Percentiles rank a stretch among this genome's conserved stretches.
phyloP scores from a whole-genome alignment of 2,113 vertebrate species.

The Vulpes lagopus region DNA sequence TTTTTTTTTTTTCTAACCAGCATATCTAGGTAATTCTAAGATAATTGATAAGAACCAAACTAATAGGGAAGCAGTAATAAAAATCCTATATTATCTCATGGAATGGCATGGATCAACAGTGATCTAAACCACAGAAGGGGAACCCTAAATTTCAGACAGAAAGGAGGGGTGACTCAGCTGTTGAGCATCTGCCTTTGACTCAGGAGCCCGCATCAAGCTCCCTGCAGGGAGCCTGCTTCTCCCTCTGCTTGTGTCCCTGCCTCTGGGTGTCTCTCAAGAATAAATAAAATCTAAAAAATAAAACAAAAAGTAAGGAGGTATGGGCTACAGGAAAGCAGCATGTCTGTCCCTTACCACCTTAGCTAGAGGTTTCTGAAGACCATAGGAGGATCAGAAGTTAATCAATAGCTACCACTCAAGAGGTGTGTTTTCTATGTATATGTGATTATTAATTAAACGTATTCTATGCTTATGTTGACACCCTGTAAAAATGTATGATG shows the following conservation, averaged over 20 bases:
- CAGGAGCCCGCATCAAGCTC: no score
- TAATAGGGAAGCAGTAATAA: neutral
- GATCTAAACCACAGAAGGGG: neutral
- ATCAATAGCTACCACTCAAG: neutral
- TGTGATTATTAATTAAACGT: neutral
- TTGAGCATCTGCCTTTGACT: no score
- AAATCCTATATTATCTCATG: neutral
- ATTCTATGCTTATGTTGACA: neutral
- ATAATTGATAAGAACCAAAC: neutral
- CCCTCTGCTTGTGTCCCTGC: no score
- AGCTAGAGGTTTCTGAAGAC: neutral
- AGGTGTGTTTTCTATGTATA: neutral
- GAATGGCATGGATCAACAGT: neutral
- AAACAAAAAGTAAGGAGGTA: neutral
- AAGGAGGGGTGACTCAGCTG: neutral
- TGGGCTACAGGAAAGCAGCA: neutral
- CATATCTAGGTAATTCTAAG: constrained; percentile 6
- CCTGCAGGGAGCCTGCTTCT: no score
- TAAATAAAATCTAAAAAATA: no score
- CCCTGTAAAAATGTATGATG: neutral
- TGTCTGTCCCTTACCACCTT: neutral
- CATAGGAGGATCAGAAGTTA: neutral
- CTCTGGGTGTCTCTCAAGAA: no score
- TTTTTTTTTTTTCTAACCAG: neutral
- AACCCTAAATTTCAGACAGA: neutral